Base-by-base conservation (phyloP, 1,140 invertebrate genomes). In the Scaptodrosophila lebanonensis region DNA sequence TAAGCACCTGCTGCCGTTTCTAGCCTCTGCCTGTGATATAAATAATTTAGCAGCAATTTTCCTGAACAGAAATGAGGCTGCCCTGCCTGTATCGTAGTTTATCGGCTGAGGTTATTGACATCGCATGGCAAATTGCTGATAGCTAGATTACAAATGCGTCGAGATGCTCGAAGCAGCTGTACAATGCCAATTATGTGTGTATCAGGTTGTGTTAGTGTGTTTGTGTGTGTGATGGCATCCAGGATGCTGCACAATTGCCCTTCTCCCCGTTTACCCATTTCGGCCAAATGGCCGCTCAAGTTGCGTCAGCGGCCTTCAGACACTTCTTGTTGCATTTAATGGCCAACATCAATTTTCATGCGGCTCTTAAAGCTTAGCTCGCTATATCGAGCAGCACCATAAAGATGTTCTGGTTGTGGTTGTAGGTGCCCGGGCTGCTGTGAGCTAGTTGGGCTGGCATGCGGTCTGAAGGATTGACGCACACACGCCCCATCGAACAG, bases 281-380 rank as follows among this genome's bases (percentile, higher is more conserved):
- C n/a, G 8, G 8, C 15, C 12, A 47, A 36, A 15, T 22, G 33
- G 32, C 8, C 7, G 32, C 43, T 39, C 39, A 63, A 57, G 49
- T 67, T n/a, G n/a, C n/a, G n/a, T n/a, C n/a, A n/a, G n/a, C n/a
- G n/a, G 43, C 35, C 51, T 73, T 50, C 50, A 61, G 49, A n/a
- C n/a, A n/a, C n/a, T n/a, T n/a, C n/a, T n/a, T 27, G 50, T 73
- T 79, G 73, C 73, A 65, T 52, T 58, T 68, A 59, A 79, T 79
- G 73, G 51, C 18, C 35, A 22, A 58, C 60, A 82, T 79, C 63
- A 68, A 64, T 51, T 77, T 60, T 53, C 54, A 48, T 63, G 45
- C 36, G 22, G 33, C 62, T 38, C 40, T 75, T 65, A 73, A 54
- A 70, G 71, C 53, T 48, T 59, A 42, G 50, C 36, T 42, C 30